Evolutionary conservation across 2,888 invertebrate species (phyloP).

Genomic region (Hemistola chrysoprasaria): DNA sequence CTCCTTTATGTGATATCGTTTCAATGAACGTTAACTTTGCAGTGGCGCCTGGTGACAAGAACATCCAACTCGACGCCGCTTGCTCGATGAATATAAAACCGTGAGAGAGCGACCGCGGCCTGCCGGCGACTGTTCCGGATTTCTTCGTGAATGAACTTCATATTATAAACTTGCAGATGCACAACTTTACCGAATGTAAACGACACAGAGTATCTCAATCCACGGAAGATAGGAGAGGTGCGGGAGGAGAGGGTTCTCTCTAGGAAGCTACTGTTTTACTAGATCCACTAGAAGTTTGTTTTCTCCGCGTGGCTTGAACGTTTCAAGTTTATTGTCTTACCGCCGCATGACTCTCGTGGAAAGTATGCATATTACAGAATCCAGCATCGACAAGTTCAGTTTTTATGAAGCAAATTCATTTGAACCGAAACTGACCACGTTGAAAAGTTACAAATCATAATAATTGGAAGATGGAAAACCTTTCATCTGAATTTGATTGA

Average conservation of each 20-base stretch:
- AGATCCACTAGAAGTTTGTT: conserved; percentile 6
- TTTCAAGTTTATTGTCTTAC: conserved; percentile 7
- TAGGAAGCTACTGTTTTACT: conserved; percentile 11
- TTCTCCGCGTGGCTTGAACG: conserved; percentile 9
- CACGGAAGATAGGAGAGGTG: conserved; percentile 1
- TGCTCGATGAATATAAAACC: too few relatives aligned
- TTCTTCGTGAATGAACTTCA: conserved; percentile 19
- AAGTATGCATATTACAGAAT: too few relatives aligned
- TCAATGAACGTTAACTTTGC: too few relatives aligned
- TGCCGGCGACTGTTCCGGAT: conserved; percentile 13
- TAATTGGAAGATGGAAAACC: too few relatives aligned
- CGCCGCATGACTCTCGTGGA: not conserved
- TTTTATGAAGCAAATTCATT: too few relatives aligned
- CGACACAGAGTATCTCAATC: conserved; percentile 15
- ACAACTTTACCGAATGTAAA: conserved; percentile 18
- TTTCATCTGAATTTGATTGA: too few relatives aligned
- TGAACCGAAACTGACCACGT: too few relatives aligned
- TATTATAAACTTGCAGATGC: conserved; percentile 17
- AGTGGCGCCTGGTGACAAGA: too few relatives aligned
- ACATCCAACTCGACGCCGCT: too few relatives aligned
- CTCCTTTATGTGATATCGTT: too few relatives aligned
- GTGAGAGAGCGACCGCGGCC: not conserved
- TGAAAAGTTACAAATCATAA: too few relatives aligned
- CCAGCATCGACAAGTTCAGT: too few relatives aligned
- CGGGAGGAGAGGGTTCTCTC: not conserved